These are phyloP conservation scores for Pteronura brasiliensis DNA, from an alignment of 2,113 vertebrate genomes.

Conservation along the genomic window DNA sequence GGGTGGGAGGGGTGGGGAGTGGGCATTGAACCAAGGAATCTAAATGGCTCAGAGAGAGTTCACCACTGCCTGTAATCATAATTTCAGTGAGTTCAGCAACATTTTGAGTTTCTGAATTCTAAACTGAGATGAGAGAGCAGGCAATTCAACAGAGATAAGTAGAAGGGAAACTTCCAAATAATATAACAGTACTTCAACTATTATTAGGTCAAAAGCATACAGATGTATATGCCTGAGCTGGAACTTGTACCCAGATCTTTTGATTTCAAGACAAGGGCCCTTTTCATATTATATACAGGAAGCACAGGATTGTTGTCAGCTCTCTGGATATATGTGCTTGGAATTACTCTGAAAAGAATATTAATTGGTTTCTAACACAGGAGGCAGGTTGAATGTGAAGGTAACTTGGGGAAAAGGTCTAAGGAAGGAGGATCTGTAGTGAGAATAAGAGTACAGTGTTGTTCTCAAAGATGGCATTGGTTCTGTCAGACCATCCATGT, in stretches of 20 bases:
- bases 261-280: not conserved
- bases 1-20: too few relatives aligned
- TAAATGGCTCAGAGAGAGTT: not conserved
- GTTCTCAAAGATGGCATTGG: not conserved
- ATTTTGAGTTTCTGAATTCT: not conserved
- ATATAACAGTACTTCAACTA: not conserved
- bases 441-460: not conserved
- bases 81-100: not conserved
- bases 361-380: not conserved
- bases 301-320: not conserved
- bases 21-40: not conserved
- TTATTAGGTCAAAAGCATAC: not conserved
- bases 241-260: not conserved
- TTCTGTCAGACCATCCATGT: not conserved
- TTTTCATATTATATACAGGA: not conserved
- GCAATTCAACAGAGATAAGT: not conserved
- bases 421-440: not conserved
- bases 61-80: fast-evolving
- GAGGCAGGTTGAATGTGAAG: not conserved
- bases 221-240: not conserved
- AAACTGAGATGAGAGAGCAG: not conserved
- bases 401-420: not conserved
- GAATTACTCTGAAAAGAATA: not conserved
- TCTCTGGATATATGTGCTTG: not conserved
- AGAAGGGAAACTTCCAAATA: not conserved